Evolutionary conservation across 2,113 vertebrate species (phyloP), one percentile per base, ranked within the genome.

Genomic region (Microcebus jonahi): DNA sequence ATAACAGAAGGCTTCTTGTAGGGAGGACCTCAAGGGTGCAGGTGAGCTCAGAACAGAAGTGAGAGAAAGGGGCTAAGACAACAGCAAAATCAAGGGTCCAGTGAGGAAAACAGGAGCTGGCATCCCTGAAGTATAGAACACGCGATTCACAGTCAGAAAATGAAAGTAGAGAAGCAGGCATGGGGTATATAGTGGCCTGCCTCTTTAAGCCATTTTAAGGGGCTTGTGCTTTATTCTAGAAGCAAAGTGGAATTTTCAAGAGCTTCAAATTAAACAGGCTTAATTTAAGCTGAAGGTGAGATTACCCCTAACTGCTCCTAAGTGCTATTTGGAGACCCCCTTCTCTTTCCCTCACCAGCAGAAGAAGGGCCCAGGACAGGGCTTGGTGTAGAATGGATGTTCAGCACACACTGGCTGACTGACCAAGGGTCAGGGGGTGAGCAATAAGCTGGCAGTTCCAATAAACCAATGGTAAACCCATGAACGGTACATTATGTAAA

Each of bases 401-500:
- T 29, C 68, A 63, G 75, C 21, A 36, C 23, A 9, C 3, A 42
- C 25, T 42, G n/a, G 10, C 55, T 53, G 70, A 67, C 10, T 15
- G 63, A 31, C 63, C 13, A 53, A 50, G 4, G 21, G 10, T 9
- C 20, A 50, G 20, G 27, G 21, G 8, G 15, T 42, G 7, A 76
- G 27, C 34, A 27, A 39, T 12, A 23, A 75, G 48, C n/a, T 42
- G 9, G 9, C 8, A 34, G 36, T 13, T 36, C 45, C 29, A 11
- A 42, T 21, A 25, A 85, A 31, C 23, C 21, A 31, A 27, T 3
- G 10, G 67, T 6, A 71, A 77, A 67, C 15, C 11, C 39, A 8
- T 0, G 12, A 0, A 12, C 23, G 39, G 25, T 21, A 61, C 11
- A 6, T 1, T 3, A 57, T 2, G 1, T 20, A 63, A 61, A 76